Percentiles rank a stretch among this genome's conserved stretches.
Evolutionary conservation across 1,140 invertebrate species (phyloP).

Genomic region (Cepaea nemoralis): DNA sequence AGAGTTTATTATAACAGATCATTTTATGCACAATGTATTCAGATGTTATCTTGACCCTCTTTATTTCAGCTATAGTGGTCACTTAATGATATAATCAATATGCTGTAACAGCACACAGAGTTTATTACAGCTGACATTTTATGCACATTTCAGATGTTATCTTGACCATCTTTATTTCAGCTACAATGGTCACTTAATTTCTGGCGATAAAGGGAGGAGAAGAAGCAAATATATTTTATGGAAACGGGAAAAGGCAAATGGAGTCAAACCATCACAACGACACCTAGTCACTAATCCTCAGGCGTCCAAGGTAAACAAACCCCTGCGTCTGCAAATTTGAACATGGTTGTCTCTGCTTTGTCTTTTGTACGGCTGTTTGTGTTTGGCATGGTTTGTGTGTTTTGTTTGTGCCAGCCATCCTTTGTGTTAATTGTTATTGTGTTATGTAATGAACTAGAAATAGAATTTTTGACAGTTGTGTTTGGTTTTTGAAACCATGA

Average conservation of each 20-base stretch:
- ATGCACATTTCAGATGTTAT: not conserved
- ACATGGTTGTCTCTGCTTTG: not conserved
- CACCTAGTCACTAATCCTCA: constrained; percentile 92
- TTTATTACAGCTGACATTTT: too few relatives aligned
- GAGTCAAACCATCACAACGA: constrained; percentile 93
- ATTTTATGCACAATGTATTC: too few relatives aligned
- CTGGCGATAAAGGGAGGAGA: constrained; percentile 90
- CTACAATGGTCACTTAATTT: constrained; percentile 94
- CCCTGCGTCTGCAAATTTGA: not conserved
- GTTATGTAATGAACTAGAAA: too few relatives aligned
- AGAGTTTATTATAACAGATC: too few relatives aligned
- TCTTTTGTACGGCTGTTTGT: not conserved
- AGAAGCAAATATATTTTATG: constrained; percentile 94
- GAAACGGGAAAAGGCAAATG: constrained; percentile 87
- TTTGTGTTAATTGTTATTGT: not conserved
- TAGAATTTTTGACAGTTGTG: too few relatives aligned
- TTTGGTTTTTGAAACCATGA: too few relatives aligned
- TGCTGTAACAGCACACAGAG: too few relatives aligned
- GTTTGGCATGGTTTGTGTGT: not conserved
- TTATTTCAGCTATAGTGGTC: constrained; percentile 91
- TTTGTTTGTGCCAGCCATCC: not conserved
- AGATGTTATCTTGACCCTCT: not conserved
- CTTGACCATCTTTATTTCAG: constrained; percentile 74
- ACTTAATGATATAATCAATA: too few relatives aligned
- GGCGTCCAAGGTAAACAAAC: constrained; percentile 72